Evolutionary conservation across 2,113 vertebrate genomes (phyloP).

Genomic region (Numenius arquata): DNA sequence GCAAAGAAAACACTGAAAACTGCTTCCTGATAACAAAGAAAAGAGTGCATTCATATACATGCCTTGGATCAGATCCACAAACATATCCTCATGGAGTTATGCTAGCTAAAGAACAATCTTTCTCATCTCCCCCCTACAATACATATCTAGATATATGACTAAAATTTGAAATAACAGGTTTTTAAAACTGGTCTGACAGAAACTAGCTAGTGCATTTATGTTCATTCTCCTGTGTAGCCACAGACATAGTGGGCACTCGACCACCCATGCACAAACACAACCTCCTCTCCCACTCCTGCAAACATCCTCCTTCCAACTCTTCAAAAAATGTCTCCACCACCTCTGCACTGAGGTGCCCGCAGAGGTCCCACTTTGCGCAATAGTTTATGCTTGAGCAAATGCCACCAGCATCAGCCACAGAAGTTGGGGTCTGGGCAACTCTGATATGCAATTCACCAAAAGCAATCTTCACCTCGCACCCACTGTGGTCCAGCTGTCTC

Average conservation of each 20-base stretch:
- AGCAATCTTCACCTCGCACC: rapidly evolving
- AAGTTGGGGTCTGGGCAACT: background rate
- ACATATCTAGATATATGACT: background rate
- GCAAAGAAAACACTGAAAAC: background rate
- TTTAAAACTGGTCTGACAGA: background rate
- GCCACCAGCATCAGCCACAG: background rate
- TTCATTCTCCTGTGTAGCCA: background rate
- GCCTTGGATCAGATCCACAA: background rate
- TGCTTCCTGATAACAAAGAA: background rate
- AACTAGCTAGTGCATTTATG: background rate
- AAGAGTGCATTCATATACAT: background rate
- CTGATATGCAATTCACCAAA: background rate
- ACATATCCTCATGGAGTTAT: background rate
- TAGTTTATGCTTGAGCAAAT: background rate
- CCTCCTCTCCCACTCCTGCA: background rate
- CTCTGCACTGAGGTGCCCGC: background rate
- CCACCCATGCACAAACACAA: background rate
- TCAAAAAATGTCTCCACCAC: background rate
- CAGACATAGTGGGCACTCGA: background rate
- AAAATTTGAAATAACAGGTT: background rate
- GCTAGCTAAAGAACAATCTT: background rate
- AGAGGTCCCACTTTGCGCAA: background rate
- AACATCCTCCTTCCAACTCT: rapidly evolving
- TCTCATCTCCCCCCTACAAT: background rate
- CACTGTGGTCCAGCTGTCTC: background rate